Evolutionary conservation across 2,888 invertebrate genomes (phyloP), one percentile per base, ranked within the genome.

Genomic region (Hemaris fuciformis): DNA sequence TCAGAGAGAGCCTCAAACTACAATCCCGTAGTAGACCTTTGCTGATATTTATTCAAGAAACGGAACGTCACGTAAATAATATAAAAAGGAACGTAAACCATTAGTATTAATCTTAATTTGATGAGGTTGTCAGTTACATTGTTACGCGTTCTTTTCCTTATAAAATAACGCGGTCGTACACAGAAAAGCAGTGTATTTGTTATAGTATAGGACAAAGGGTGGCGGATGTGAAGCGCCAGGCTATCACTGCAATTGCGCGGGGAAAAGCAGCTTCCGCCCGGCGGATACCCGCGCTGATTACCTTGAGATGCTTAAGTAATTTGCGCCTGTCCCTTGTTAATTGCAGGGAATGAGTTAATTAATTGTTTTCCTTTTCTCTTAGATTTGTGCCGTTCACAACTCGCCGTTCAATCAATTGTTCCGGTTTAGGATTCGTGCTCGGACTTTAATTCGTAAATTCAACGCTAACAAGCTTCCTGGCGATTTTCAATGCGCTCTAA

Each of bases 261-360:
- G 79, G 81, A 85, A 85, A 87, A 77, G 76, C 76, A 74, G 76
- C 77, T 83, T 85, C 84, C 84, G 80, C 65, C 64, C 66, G 66
- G 53, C 70, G 68, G 72, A 72, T 73, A 73, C 69, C 70, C 62
- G 65, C 66, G 69, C 71, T 79, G 85, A 88, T 88, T 85, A 80
- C 79, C 83, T 79, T 53, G 80, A 87, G 85, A 87, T 85, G 83
- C 81, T 85, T 80, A 81, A 87, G 85, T 88, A 86, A 89, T 86
- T 80, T 73, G 79, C 81, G 84, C 82, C 87, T 80, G 87, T 81
- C 82, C 83, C 81, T 79, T 79, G 84, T 79, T 90, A 89, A 91
- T 89, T 87, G 85, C 79, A 83, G 88, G 87, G 88, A 90, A 89
- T 87, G 77, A 83, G 79, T 83, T 83, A 85, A 88, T 89, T 88